Evolutionary conservation across 2,888 invertebrate genomes (phyloP).

Genomic region (Drosophila mulleri): DNA sequence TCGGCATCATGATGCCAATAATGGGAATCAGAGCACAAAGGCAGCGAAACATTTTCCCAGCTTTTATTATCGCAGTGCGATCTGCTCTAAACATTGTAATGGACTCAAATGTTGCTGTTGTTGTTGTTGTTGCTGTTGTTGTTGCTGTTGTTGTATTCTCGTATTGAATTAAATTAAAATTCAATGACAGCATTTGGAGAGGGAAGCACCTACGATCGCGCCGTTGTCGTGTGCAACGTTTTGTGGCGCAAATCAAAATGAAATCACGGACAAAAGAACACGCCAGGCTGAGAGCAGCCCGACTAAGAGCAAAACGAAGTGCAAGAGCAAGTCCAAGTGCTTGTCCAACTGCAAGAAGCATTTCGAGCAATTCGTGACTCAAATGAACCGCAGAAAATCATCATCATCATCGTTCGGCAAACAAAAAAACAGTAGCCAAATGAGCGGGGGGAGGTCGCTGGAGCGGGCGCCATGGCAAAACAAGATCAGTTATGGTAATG

Average conservation of each 20-base stretch:
- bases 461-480: conserved; percentile 66
- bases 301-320: neutral
- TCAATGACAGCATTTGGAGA: conserved; percentile 64
- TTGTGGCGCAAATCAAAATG: conserved; percentile 74
- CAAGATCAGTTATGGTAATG: conserved; percentile 80
- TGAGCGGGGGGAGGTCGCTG: conserved; percentile 1
- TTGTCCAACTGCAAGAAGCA: conserved; percentile 59
- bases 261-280: conserved; percentile 76
- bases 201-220: conserved; percentile 63
- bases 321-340: conserved; percentile 53
- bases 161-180: conserved; percentile 78
- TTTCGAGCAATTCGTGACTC: conserved; percentile 77
- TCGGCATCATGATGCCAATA: conserved; percentile 66
- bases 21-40: conserved; percentile 78
- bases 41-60: conserved; percentile 71
- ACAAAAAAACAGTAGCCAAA: conserved; percentile 51
- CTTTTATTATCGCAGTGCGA: conserved; percentile 72
- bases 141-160: conserved; percentile 32
- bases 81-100: conserved; percentile 68
- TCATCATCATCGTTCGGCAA: conserved; percentile 33
- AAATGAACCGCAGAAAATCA: conserved; percentile 81
- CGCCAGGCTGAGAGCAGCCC: conserved; percentile 37
- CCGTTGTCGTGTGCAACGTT: conserved; percentile 73
- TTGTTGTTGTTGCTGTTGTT: conserved; percentile 42
- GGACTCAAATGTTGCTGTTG: conserved; percentile 52